phyloP scores from a whole-genome alignment of 2,888 invertebrate genomes.

The Empis livida region DNA sequence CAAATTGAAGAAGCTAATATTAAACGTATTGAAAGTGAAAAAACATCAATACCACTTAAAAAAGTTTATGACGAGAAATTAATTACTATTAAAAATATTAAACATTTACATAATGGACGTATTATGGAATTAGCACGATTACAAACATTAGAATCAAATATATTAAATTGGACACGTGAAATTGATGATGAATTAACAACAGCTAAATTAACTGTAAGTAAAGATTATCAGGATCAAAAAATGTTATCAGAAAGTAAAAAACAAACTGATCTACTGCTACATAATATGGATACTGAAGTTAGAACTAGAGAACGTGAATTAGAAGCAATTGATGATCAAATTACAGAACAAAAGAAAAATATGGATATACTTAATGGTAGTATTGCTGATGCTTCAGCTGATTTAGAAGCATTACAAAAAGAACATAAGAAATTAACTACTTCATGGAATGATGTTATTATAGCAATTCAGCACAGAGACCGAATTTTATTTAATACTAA shows the following conservation, averaged over 20 bases:
- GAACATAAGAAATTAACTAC: conserved; percentile 57
- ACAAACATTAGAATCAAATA: conserved; percentile 27
- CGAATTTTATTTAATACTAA: conserved; percentile 46
- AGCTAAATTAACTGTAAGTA: conserved; percentile 30
- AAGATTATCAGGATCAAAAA: conserved; percentile 33
- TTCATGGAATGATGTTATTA: conserved; percentile 62
- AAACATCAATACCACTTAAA: conserved; percentile 25
- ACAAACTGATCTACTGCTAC: conserved; percentile 49
- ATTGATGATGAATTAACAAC: conserved; percentile 29
- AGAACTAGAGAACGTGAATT: conserved; percentile 56
- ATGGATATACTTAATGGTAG: conserved; percentile 44
- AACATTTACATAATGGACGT: conserved; percentile 22
- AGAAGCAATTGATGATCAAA: conserved; percentile 48
- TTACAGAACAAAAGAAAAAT: conserved; percentile 49
- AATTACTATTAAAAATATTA: conserved; percentile 20
- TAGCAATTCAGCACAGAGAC: conserved; percentile 56
- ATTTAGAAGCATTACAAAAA: conserved; percentile 54
- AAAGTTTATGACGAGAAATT: conserved; percentile 28
- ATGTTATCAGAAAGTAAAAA: conserved; percentile 30
- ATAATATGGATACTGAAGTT: conserved; percentile 53
- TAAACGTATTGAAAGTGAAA: conserved; percentile 30
- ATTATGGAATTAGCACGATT: conserved; percentile 27
- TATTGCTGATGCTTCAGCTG: conserved; percentile 56
- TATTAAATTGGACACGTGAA: conserved; percentile 29
- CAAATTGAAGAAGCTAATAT: conserved; percentile 31